Conservation (phyloP, 2,888 invertebrate species). For the Tuberolachnus salignus region DNA sequence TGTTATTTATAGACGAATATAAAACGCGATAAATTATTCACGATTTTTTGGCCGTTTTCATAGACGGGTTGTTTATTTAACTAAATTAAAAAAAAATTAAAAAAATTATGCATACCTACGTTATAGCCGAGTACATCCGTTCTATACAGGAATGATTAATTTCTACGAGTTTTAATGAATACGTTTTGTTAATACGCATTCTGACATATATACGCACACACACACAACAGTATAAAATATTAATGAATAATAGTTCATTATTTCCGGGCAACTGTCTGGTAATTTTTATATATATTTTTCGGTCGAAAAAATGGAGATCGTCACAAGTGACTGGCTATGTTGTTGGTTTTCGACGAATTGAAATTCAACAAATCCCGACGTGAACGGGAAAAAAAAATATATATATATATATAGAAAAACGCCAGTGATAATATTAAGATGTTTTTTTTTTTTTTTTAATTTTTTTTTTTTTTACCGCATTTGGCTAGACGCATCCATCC, state of each 20-base stretch:
- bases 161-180: slow-evolving; percentile 52
- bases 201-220: neutral
- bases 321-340: slow-evolving; percentile 40
- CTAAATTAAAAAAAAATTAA: neutral
- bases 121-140: slow-evolving; percentile 40
- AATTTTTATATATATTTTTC: slow-evolving; percentile 19
- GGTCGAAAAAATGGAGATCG: slow-evolving; percentile 42
- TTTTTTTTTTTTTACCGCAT: slow-evolving; percentile 15
- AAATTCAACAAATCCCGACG: slow-evolving; percentile 20
- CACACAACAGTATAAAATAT: slow-evolving; percentile 26
- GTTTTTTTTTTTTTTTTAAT: slow-evolving; percentile 16
- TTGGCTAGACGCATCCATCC: slow-evolving; percentile 35
- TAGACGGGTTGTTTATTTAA: slow-evolving; percentile 44
- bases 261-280: slow-evolving; percentile 52
- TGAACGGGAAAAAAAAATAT: slow-evolving; percentile 4
- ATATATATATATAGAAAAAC: slow-evolving; percentile 18
- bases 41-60: slow-evolving; percentile 37
- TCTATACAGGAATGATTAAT: slow-evolving; percentile 47
- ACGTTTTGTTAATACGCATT: slow-evolving; percentile 40
- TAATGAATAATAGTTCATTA: slow-evolving; percentile 54
- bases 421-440: slow-evolving; percentile 39
- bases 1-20: too few relatives aligned
- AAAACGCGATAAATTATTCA: slow-evolving; percentile 45
- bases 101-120: slow-evolving; percentile 41
- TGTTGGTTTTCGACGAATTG: slow-evolving; percentile 45